Conservation (phyloP, 1,140 invertebrate genomes). For the Babylonia areolata region DNA sequence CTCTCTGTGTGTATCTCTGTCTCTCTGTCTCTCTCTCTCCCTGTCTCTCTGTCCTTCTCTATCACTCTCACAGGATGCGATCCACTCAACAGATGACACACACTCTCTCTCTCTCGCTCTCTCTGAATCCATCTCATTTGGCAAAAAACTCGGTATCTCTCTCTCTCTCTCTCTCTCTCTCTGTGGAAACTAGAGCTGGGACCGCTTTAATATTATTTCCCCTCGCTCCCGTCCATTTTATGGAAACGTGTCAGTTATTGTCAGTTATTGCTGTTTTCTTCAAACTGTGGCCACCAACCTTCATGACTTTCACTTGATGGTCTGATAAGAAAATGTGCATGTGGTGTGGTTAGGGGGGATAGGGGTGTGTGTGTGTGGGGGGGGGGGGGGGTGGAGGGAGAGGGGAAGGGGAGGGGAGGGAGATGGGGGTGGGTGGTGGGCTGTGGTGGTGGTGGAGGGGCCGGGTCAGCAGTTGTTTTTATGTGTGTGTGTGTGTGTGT, state of each 20-base stretch:
- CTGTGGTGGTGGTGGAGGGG: too few relatives aligned
- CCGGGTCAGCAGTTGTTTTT: too few relatives aligned
- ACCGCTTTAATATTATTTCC: neutral
- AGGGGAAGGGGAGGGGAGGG: neutral
- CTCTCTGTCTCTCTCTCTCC: neutral
- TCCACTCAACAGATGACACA: conserved; percentile 16
- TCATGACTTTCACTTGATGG: conserved; percentile 32
- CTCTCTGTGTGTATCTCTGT: neutral
- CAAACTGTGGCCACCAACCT: neutral
- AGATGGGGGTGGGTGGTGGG: too few relatives aligned
- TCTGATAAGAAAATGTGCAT: conserved; percentile 33
- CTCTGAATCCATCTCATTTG: neutral
- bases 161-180: neutral
- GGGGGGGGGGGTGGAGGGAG: neutral
- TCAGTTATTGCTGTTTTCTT: too few relatives aligned
- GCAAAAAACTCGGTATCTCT: neutral
- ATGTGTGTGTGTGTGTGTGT: too few relatives aligned
- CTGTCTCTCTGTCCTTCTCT: conserved; percentile 1
- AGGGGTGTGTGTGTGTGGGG: neutral
- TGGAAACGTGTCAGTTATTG: conserved; percentile 29
- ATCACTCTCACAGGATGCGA: too few relatives aligned
- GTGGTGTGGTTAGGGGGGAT: neutral
- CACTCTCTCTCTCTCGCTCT: neutral
- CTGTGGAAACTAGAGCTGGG: too few relatives aligned
- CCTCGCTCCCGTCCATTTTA: neutral